These are phyloP conservation scores for Sesia apiformis DNA, from an alignment of 2,888 invertebrate genomes.

Conservation along the genomic window DNA sequence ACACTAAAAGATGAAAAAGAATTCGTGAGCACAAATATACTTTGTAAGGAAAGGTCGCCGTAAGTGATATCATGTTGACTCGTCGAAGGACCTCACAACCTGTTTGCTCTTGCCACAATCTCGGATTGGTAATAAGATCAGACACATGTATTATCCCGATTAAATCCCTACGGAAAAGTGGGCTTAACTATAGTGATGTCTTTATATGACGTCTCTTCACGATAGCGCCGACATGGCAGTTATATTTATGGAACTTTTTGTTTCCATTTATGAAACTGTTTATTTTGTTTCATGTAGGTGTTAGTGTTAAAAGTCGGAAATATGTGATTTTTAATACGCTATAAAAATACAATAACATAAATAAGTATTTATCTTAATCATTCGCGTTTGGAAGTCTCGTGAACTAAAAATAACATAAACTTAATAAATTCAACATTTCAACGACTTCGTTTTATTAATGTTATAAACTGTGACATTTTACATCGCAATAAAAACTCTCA, in stretches of 20 bases:
- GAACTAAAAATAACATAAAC: neutral
- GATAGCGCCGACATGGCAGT: too few species aligned
- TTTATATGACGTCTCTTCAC: slow-evolving; percentile 20
- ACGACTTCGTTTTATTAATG: neutral
- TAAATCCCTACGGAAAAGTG: slow-evolving; percentile 57
- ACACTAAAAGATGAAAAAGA: slow-evolving; percentile 42
- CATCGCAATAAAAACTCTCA: neutral
- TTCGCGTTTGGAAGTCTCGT: too few species aligned
- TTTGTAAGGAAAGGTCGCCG: slow-evolving; percentile 43
- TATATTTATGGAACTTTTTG: too few species aligned
- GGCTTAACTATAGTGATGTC: slow-evolving; percentile 58
- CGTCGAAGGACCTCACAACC: slow-evolving; percentile 40
- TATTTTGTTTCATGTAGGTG: too few species aligned
- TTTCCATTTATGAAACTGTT: too few species aligned
- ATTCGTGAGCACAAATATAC: slow-evolving; percentile 54
- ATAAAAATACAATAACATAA: too few species aligned
- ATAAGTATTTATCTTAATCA: too few species aligned
- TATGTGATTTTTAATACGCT: too few species aligned
- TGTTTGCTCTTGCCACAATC: slow-evolving; percentile 65
- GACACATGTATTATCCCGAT: slow-evolving; percentile 70
- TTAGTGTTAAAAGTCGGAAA: too few species aligned
- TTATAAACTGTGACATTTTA: neutral
- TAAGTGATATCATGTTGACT: slow-evolving; percentile 68
- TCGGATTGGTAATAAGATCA: slow-evolving; percentile 71
- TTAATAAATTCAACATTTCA: neutral